Evolutionary conservation across 1,140 invertebrate species (phyloP), one percentile per base, ranked within the genome.

Genomic region (Micrasema minimum): DNA sequence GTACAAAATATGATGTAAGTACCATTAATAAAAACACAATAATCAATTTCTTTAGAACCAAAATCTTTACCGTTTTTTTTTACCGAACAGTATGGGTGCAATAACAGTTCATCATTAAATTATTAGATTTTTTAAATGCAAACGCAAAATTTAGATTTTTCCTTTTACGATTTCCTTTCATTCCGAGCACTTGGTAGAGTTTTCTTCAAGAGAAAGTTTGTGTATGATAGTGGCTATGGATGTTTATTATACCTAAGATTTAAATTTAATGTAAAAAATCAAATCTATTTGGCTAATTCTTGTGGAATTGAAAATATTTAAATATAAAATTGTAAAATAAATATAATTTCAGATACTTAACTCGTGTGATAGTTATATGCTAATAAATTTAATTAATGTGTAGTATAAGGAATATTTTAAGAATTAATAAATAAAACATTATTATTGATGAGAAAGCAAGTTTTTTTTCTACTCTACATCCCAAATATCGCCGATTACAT

Each of bases 361-460:
- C 26, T 68, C 48, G 69, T 70, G 65, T 74, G 65, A 74, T 75
- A 67, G 67, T 14, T 51, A 75, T 71, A 71, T 72, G 69, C 48
- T 69, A 69, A 75, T 71, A 69, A 69, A 74, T 74, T 70, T 46
- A 75, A 62, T 74, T 71, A 65, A 74, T 75, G 74, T 75, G 66
- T 72, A 69, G 72, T 70, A 69, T 75, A 75, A 75, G 74, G 43
- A 35, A 37, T 72, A 72, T 65, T 16, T 66, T 72, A 75, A 67
- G 70, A 66, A 72, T 70, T 72, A 70, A 66, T 66, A 71, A 64
- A 75, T 75, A 72, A 75, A 75, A 62, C 68, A 75, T 72, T 70
- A 75, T 75, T 72, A 75, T 75, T 72, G 70, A 75, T 69, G 55
- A 64, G 48, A 48, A 64, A 2, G 35, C 35, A 22, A 61, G 2